Evolutionary conservation across 2,113 vertebrate genomes (phyloP).

Genomic region (Eurystomus gularis): DNA sequence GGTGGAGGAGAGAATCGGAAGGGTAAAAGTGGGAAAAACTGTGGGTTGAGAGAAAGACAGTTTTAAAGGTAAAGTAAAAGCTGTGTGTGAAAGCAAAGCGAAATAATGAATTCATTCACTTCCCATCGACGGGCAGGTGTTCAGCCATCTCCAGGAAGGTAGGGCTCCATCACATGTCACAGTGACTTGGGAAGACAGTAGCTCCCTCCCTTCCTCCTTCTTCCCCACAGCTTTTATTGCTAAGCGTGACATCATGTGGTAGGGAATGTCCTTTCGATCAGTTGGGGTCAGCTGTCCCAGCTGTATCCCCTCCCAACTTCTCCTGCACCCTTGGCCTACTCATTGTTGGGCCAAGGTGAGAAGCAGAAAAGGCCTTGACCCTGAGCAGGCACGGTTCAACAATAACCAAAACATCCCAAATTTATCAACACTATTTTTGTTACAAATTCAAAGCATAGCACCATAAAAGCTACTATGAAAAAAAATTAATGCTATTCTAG

Average conservation of each 20-base stretch:
- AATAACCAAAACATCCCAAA: background rate
- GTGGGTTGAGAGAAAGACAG: background rate
- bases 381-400: background rate
- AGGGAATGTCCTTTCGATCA: background rate
- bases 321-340: background rate
- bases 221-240: background rate
- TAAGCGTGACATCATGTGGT: accelerated
- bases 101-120: background rate
- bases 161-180: accelerated
- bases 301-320: background rate
- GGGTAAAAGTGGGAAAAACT: background rate
- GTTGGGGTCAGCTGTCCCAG: background rate
- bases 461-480: background rate
- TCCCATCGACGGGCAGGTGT: accelerated
- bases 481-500: background rate
- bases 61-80: background rate
- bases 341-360: accelerated
- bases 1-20: background rate
- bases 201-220: background rate
- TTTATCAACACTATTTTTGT: background rate
- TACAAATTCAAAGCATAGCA: background rate
- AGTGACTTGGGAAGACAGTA: background rate
- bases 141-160: background rate
- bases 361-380: background rate
- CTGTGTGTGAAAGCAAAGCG: accelerated